phyloP scores from a whole-genome alignment of 2,888 invertebrate species.

The Calameuta pallipes region DNA sequence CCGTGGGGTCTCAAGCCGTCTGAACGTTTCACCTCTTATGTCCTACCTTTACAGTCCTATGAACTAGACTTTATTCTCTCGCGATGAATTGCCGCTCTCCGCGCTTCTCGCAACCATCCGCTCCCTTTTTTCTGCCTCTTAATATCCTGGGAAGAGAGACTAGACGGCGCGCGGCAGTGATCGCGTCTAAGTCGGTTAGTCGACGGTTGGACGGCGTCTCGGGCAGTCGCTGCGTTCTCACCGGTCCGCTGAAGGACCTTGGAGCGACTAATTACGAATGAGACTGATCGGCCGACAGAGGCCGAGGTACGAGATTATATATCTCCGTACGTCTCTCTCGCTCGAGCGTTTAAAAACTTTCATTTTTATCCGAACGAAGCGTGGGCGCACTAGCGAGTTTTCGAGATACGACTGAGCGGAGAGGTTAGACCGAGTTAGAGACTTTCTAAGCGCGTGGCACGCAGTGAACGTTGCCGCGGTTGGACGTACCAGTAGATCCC shows the following conservation, averaged over 20 bases:
- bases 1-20: neutral
- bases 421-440: slow-evolving; percentile 30
- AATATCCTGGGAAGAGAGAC: neutral
- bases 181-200: neutral
- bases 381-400: slow-evolving; percentile 27
- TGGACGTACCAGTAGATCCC: neutral
- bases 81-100: neutral
- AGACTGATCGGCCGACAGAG: neutral
- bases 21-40: neutral
- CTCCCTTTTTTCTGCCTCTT: neutral
- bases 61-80: neutral
- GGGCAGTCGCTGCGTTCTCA: neutral
- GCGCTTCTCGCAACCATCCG: neutral
- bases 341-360: slow-evolving; percentile 33
- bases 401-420: slow-evolving; percentile 1
- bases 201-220: neutral
- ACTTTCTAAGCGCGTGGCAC: slow-evolving; percentile 36
- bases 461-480: slow-evolving; percentile 11
- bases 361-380: slow-evolving; percentile 34
- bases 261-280: neutral
- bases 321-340: neutral
- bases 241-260: neutral
- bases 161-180: neutral
- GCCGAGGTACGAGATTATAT: neutral
- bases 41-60: neutral